These are phyloP conservation scores for Pseudonaja textilis DNA, from an alignment of 2,113 vertebrate species.

Conservation along the genomic window DNA sequence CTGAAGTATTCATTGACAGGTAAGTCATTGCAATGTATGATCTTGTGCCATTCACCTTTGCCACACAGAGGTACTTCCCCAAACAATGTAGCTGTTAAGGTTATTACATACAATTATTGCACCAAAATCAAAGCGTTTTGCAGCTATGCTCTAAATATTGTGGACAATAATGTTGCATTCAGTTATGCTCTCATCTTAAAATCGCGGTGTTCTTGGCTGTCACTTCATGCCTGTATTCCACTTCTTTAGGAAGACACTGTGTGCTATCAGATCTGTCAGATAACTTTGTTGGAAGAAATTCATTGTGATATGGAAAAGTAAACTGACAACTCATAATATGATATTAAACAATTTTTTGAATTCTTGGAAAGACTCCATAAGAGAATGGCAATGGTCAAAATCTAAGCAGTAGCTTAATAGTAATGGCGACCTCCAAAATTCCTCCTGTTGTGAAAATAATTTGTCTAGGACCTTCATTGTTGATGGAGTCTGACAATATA, in stretches of 20 bases:
- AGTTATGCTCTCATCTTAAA: background rate
- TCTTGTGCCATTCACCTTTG: background rate
- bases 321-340: background rate
- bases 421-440: background rate
- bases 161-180: background rate
- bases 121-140: background rate
- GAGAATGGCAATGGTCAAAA: background rate
- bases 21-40: background rate
- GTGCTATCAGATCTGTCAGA: background rate
- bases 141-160: background rate
- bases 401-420: background rate
- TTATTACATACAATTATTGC: background rate
- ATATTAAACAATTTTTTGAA: background rate
- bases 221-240: background rate
- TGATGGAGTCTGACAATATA: conserved; percentile 4
- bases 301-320: background rate
- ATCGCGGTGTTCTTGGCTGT: background rate
- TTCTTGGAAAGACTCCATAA: background rate
- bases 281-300: background rate
- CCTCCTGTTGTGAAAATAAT: background rate
- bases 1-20: no score
- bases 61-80: background rate
- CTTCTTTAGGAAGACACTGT: background rate
- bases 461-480: background rate
- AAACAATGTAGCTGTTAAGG: background rate